Conservation (phyloP, 2,888 invertebrate species). For the Syritta pipiens region DNA sequence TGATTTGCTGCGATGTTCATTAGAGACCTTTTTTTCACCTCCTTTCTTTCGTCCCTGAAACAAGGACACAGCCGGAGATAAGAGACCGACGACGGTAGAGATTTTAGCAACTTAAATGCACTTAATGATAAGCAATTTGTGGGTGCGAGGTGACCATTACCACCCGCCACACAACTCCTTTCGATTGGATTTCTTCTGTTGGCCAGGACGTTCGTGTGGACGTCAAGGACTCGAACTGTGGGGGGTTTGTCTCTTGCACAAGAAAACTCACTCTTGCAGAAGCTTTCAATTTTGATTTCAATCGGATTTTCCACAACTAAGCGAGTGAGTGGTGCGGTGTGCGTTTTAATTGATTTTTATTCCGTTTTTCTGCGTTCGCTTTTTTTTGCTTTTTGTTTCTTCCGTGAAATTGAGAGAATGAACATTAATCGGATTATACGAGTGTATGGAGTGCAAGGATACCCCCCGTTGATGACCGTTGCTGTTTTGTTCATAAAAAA, state of each 20-base stretch:
- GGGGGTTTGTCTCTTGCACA: background rate
- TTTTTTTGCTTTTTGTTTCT: background rate
- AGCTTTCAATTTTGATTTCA: slow-evolving; percentile 39
- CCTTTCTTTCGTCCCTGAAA: background rate
- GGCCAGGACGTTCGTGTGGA: too few relatives aligned
- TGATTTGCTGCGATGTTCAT: slow-evolving; percentile 32
- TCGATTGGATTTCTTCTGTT: slow-evolving; percentile 24
- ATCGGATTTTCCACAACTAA: slow-evolving; percentile 39
- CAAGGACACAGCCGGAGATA: slow-evolving; percentile 11
- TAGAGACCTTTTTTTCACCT: slow-evolving; percentile 1
- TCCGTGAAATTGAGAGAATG: slow-evolving; percentile 7
- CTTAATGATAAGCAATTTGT: slow-evolving; percentile 65
- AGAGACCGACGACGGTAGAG: slow-evolving; percentile 14
- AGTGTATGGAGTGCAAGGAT: slow-evolving; percentile 19
- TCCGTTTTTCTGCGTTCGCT: background rate
- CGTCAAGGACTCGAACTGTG: too few relatives aligned
- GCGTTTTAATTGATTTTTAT: slow-evolving; percentile 52
- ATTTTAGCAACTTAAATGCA: slow-evolving; percentile 61
- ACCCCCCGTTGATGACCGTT: background rate
- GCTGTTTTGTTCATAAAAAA: slow-evolving; percentile 26
- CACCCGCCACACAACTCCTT: too few relatives aligned
- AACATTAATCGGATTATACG: slow-evolving; percentile 28
- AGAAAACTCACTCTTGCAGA: slow-evolving; percentile 18
- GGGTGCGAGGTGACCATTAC: slow-evolving; percentile 55
- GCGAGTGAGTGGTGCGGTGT: background rate